Evolutionary conservation across 35 echinoderm and acorn worm genomes (phyloP).

Genomic region (Diadema setosum): DNA sequence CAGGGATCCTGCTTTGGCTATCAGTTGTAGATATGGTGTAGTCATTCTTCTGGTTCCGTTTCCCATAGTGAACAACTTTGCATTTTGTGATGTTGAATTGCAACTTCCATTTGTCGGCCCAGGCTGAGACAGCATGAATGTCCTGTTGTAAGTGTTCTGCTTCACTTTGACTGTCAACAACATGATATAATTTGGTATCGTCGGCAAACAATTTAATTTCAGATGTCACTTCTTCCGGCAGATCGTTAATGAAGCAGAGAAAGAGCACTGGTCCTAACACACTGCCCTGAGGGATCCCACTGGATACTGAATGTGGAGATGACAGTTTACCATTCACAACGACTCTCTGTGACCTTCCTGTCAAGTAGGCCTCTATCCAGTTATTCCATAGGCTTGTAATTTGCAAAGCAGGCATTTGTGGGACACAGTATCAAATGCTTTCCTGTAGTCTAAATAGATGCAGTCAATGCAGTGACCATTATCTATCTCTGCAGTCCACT

Average conservation of each 20-base stretch:
- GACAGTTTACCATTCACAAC: conserved; percentile 5
- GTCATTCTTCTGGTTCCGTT: not conserved
- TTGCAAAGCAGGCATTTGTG: not conserved
- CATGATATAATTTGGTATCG: conserved; percentile 22
- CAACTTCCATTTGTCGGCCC: not conserved
- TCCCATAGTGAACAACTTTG: conserved; percentile 5
- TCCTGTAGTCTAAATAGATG: not conserved
- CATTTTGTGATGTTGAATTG: conserved; percentile 14
- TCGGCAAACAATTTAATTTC: conserved; percentile 9
- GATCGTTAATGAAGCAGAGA: not conserved
- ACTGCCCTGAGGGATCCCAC: conserved; percentile 15
- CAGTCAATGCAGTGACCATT: not conserved
- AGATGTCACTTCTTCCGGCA: not conserved
- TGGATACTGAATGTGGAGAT: not conserved
- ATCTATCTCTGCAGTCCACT: not conserved
- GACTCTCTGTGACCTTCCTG: not conserved
- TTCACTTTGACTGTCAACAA: not conserved
- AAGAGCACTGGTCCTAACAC: conserved; percentile 18
- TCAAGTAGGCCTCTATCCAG: conserved; percentile 20
- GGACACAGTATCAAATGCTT: no score
- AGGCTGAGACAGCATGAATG: not conserved
- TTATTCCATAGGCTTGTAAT: conserved; percentile 10
- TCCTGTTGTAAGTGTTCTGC: not conserved
- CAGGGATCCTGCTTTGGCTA: not conserved
- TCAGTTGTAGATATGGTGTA: not conserved